These are phyloP conservation scores for Orchestia grillus DNA, from an alignment of 1,140 invertebrate species.

Conservation along the genomic window DNA sequence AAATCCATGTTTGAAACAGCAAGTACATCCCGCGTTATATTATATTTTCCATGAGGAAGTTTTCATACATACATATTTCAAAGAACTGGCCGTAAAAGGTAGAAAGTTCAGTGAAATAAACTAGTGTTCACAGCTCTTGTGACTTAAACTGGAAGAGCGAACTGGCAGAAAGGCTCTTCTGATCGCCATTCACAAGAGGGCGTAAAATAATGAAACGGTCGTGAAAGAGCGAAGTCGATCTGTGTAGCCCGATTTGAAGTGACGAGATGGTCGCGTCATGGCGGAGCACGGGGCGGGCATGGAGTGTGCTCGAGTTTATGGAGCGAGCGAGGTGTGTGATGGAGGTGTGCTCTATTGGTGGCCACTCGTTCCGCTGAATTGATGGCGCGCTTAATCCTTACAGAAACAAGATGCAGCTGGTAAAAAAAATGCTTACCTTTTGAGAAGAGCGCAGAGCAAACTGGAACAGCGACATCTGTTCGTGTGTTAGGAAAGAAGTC, in stretches of 20 bases:
- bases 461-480: neutral
- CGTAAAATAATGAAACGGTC: constrained; percentile 1
- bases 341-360: neutral
- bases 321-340: neutral
- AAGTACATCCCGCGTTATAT: neutral
- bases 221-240: neutral
- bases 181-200: neutral
- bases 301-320: neutral
- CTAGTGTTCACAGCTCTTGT: neutral
- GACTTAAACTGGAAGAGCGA: neutral
- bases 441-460: neutral
- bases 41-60: neutral
- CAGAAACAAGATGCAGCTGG: neutral
- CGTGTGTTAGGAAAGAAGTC: neutral
- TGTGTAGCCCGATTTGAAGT: neutral
- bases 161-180: neutral
- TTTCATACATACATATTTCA: neutral
- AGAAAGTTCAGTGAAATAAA: neutral
- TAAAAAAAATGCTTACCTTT: neutral
- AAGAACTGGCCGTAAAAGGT: neutral
- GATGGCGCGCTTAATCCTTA: neutral
- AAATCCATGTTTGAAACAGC: neutral
- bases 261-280: neutral
- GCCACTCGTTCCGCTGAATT: neutral
- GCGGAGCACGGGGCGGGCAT: neutral